A percentile compares a stretch with the other conserved stretches of the same genome.
Conservation (phyloP, 2,888 invertebrate species). For the Cheilosia vernalis region DNA sequence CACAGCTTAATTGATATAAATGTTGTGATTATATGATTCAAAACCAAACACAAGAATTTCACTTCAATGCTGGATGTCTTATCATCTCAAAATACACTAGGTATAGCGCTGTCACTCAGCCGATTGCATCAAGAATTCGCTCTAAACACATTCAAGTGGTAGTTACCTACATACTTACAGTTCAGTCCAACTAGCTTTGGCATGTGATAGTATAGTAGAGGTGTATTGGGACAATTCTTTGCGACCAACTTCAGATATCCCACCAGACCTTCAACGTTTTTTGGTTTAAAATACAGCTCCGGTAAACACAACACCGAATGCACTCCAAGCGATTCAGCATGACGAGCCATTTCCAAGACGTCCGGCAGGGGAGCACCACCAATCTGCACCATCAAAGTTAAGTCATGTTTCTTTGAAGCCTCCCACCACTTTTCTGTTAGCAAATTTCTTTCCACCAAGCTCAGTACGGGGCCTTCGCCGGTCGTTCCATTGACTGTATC, state of each 20-base stretch:
- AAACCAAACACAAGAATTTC: not conserved
- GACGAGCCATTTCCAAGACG: slow-evolving; percentile 88
- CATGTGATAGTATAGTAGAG: slow-evolving; percentile 93
- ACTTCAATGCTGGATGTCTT: no score
- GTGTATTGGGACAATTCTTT: slow-evolving; percentile 89
- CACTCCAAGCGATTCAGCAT: slow-evolving; percentile 86
- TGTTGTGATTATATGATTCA: no score
- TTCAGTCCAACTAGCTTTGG: slow-evolving; percentile 89
- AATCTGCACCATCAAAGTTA: slow-evolving; percentile 89
- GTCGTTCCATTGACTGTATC: slow-evolving; percentile 90
- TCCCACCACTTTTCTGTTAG: slow-evolving; percentile 87
- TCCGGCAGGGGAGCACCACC: slow-evolving; percentile 88
- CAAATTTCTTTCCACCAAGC: slow-evolving; percentile 87
- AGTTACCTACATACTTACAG: slow-evolving; percentile 85
- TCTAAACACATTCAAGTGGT: no score
- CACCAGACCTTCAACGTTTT: slow-evolving; percentile 85
- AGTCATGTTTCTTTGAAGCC: slow-evolving; percentile 84
- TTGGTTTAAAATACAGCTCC: slow-evolving; percentile 90
- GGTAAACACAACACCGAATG: slow-evolving; percentile 90
- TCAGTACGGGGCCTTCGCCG: slow-evolving; percentile 90
- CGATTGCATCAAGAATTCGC: no score
- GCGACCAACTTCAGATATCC: slow-evolving; percentile 88
- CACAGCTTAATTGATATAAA: no score
- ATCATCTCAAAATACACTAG: not conserved
- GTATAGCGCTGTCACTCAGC: no score